Base-by-base conservation (phyloP, 2,888 invertebrate genomes). In the Spodoptera exigua region DNA sequence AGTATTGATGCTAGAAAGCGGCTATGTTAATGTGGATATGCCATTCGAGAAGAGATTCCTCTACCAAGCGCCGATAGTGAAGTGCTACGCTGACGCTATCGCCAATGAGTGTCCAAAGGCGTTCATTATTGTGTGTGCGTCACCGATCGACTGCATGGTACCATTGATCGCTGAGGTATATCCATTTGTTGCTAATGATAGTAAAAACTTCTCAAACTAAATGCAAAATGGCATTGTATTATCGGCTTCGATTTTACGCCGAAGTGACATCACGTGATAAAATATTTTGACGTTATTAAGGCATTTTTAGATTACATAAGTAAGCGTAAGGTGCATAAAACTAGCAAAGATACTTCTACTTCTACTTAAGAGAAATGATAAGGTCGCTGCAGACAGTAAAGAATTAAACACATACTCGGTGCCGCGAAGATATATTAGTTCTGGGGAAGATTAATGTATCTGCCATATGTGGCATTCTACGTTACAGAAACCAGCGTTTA, bases 91-190 rank as follows among this genome's bases (percentile, higher is more conserved):
- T 0, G 92, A 94, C 46, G 89, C 88, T 3, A 95, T 95, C 52
- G 89, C 94, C 10, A 85, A 83, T 45, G 94, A 94, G 72, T 95
- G 95, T 18, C 95, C 95, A 0, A 94, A 92, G 74, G 94, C 95
- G 0, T 90, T 95, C 39, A 70, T 95, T 21, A 85, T 95, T 13
- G 94, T 95, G 2, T 89, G 92, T 70, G 91, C 95, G 1, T 85
- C 92, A 51, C 95, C 95, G 9, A 89, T 95, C 1, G 95, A 95
- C 64, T 93, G 95, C 60, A 95, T 94, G 86, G 93, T 95, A 13
- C 95, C 95, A 2, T 78, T 95, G 39, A 86, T 95, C 0, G 91
- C 93, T 32, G 91, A 93, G 87, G 93, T 95, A 70, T 43, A 32
- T 5, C 12, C 1, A 5, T 17, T 3, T 4, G 0, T 17, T 37